Evolutionary conservation across 1,140 invertebrate genomes (phyloP), one percentile per base, ranked within the genome.

Genomic region (Drosophila pseudoananassae): DNA sequence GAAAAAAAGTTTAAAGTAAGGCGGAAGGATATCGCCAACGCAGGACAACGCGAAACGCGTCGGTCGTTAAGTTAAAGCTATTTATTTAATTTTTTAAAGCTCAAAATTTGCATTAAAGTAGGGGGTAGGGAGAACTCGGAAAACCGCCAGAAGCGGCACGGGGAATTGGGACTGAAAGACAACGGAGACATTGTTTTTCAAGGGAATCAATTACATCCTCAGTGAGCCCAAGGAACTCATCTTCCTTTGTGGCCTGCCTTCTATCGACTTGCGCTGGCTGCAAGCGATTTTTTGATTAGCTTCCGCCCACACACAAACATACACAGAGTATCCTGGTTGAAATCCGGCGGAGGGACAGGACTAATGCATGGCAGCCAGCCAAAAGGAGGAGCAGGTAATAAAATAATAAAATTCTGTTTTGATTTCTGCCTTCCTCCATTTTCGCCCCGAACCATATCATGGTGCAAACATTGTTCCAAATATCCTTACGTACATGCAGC

Each of bases 281-380:
- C 60, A 63, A 85, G 81, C 82, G 49, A 82, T 73, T 87, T 64
- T 85, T 85, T 85, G 78, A 85, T 85, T 85, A 85, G 70, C 82
- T 85, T 87, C 80, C 76, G 80, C 65, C 68, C 61, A 87, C 73
- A 31, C 53, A 15, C 40, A 43, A n/a, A 5, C 40, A 55, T 73
- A 20, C 49, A 23, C 45, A 5, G 14, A 14, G 36, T 29, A 10
- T 40, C 8, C 45, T 49, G 51, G 36, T 5, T 1, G 17, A 56
- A 36, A 29, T 52, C 23, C 29, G 36, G 31, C 17, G 12, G 38
- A 45, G 25, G 31, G 33, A 36, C 69, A 40, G 27, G 31, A 23
- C 56, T 75, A 75, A 75, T 75, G 72, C 72, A 58, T 12, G 69
- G 52, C 56, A 63, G 53, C 38, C 59, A 15, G 50, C 36, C 10